Conservation (phyloP, 2,888 invertebrate species). For the Aromia moschata region DNA sequence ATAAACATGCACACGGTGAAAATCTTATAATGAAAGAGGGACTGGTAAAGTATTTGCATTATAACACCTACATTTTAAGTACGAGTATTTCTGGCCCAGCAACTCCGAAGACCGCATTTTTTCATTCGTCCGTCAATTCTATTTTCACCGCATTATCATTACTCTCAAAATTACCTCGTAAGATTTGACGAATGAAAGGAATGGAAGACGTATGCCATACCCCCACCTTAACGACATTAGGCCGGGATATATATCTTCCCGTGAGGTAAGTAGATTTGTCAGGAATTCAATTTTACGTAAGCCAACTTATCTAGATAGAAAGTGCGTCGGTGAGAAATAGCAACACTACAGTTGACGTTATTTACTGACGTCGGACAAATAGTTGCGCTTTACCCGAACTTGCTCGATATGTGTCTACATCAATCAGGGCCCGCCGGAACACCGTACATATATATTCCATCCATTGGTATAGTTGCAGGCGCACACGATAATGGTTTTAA, state of each 20-base stretch:
- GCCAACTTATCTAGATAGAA: constrained; percentile 39
- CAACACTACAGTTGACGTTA: constrained; percentile 46
- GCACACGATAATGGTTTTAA: constrained; percentile 1
- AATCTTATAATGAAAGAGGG: too few species aligned
- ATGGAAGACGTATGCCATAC: constrained; percentile 12
- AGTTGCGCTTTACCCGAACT: constrained; percentile 35
- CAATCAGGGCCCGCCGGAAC: constrained; percentile 30
- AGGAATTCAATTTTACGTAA: constrained; percentile 46
- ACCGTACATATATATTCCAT: constrained; percentile 20
- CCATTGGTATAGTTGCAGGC: constrained; percentile 15
- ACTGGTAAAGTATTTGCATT: too few species aligned
- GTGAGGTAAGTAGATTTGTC: constrained; percentile 35
- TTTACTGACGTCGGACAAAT: constrained; percentile 49
- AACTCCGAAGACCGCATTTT: too few species aligned
- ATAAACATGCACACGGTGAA: too few species aligned
- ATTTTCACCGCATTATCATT: constrained; percentile 1
- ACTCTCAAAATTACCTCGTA: constrained; percentile 8
- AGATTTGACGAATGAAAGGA: too few species aligned
- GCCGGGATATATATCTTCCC: constrained; percentile 14
- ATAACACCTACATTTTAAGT: too few species aligned
- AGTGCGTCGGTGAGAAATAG: constrained; percentile 47
- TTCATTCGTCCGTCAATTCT: not conserved
- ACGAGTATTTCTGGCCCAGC: too few species aligned
- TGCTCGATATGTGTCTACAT: constrained; percentile 37
- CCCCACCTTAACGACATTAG: constrained; percentile 15